Percentiles rank a stretch among this genome's conserved stretches.
phyloP scores from a whole-genome alignment of 2,888 invertebrate genomes.

The Zhuqinia jingwanae region DNA sequence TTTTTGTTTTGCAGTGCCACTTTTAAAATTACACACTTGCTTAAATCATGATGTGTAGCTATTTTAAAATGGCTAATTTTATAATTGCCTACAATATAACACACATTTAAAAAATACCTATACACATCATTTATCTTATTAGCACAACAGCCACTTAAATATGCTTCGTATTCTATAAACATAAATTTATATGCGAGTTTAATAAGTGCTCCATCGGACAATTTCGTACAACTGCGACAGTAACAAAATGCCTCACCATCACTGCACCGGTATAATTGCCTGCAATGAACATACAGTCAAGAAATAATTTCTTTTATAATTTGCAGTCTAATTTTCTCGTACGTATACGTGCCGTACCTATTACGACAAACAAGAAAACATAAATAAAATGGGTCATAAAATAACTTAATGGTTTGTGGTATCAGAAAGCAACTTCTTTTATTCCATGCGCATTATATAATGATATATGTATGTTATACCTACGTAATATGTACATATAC shows the following conservation, averaged over 20 bases:
- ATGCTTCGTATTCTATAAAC: too few relatives aligned
- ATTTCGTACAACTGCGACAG: too few relatives aligned
- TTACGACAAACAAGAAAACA: background rate
- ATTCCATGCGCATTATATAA: background rate
- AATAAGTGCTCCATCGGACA: too few relatives aligned
- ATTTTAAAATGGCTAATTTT: background rate
- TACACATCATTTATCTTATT: too few relatives aligned
- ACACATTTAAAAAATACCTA: too few relatives aligned
- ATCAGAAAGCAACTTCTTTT: background rate
- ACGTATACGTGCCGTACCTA: background rate
- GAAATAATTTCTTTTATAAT: background rate
- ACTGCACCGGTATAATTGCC: constrained; percentile 8
- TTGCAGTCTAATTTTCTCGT: background rate
- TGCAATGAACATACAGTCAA: too few relatives aligned
- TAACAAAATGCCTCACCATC: too few relatives aligned
- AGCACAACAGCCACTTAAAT: too few relatives aligned
- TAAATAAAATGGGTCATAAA: constrained; percentile 50
- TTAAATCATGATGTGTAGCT: background rate
- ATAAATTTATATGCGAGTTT: too few relatives aligned
- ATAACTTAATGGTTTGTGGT: constrained; percentile 31
- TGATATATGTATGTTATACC: background rate
- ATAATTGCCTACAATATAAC: background rate
- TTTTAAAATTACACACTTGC: constrained; percentile 2
- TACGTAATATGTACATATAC: background rate
- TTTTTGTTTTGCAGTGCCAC: background rate